Percentiles rank a stretch among this genome's conserved stretches.
Evolutionary conservation across 1,140 invertebrate species (phyloP).

Genomic region (Heliconius melpomene): DNA sequence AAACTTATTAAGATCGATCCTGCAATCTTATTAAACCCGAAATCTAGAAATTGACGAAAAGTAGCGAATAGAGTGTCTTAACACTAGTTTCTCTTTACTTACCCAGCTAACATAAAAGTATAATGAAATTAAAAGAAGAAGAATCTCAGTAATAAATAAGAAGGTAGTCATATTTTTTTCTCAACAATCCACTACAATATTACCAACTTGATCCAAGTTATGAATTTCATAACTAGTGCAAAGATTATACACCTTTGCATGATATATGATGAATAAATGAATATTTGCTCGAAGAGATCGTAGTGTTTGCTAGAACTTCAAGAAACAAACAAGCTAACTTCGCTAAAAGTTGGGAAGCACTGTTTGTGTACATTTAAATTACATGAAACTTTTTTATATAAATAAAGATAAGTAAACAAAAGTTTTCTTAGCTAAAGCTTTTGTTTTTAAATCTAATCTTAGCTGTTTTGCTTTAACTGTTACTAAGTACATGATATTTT

Average conservation of each 20-base stretch:
- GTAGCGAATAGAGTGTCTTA: too few relatives aligned
- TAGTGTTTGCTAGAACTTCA: background rate
- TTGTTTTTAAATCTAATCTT: background rate
- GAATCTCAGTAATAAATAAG: too few relatives aligned
- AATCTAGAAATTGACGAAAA: too few relatives aligned
- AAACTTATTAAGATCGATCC: too few relatives aligned
- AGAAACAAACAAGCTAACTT: conserved; percentile 14
- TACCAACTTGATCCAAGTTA: background rate
- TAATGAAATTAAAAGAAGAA: too few relatives aligned
- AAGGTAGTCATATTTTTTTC: background rate
- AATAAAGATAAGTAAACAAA: background rate
- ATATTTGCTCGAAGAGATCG: conserved; percentile 11
- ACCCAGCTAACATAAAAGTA: too few relatives aligned
- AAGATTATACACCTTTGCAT: conserved; percentile 9
- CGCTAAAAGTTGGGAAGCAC: conserved; percentile 3
- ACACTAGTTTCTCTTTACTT: too few relatives aligned
- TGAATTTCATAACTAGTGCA: conserved; percentile 11
- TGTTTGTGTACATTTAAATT: conserved; percentile 14
- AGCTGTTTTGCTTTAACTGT: background rate
- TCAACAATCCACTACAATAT: background rate
- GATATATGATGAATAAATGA: conserved; percentile 16
- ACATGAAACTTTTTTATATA: conserved; percentile 2
- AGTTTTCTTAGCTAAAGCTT: background rate
- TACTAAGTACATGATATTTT: too few relatives aligned
- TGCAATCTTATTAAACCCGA: too few relatives aligned